phyloP scores from a whole-genome alignment of 1,140 invertebrate species.

The Doryteuthis pealeii region DNA sequence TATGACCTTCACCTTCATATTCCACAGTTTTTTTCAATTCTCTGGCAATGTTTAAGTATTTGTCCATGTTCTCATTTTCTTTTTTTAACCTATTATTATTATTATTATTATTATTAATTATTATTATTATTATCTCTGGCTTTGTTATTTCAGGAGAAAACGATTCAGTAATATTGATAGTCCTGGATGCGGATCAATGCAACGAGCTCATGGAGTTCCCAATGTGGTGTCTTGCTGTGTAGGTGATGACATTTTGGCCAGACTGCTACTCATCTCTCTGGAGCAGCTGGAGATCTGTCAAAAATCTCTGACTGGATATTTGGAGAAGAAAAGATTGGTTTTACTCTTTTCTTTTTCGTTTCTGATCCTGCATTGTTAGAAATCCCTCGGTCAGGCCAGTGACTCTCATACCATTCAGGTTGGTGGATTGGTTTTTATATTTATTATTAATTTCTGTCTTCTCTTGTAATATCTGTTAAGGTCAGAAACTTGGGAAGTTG shows the following conservation, averaged over 20 bases:
- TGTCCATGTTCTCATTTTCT: too few species aligned
- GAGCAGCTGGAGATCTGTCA: slow-evolving; percentile 96
- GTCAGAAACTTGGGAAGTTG: too few species aligned
- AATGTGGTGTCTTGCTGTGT: slow-evolving; percentile 95
- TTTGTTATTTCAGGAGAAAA: slow-evolving; percentile 60
- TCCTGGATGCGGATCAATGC: slow-evolving; percentile 99
- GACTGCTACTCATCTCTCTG: slow-evolving; percentile 88
- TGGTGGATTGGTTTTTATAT: background rate
- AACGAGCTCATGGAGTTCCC: slow-evolving; percentile 88
- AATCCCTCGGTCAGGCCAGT: slow-evolving; percentile 94
- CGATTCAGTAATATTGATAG: slow-evolving; percentile 92
- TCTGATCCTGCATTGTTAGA: slow-evolving; percentile 95
- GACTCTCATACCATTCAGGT: slow-evolving; percentile 93
- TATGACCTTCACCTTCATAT: too few species aligned
- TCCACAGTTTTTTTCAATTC: too few species aligned
- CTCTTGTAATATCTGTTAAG: too few species aligned
- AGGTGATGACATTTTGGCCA: slow-evolving; percentile 89
- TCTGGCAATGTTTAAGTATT: too few species aligned
- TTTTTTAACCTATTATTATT: too few species aligned
- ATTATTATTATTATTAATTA: too few species aligned
- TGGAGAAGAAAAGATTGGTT: slow-evolving; percentile 94
- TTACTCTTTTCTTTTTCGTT: slow-evolving; percentile 97
- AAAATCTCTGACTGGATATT: slow-evolving; percentile 93
- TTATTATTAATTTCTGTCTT: too few species aligned
- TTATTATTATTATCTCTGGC: too few species aligned